phyloP scores from a whole-genome alignment of 2,113 vertebrate species.

The Hemibagrus wyckioides region DNA sequence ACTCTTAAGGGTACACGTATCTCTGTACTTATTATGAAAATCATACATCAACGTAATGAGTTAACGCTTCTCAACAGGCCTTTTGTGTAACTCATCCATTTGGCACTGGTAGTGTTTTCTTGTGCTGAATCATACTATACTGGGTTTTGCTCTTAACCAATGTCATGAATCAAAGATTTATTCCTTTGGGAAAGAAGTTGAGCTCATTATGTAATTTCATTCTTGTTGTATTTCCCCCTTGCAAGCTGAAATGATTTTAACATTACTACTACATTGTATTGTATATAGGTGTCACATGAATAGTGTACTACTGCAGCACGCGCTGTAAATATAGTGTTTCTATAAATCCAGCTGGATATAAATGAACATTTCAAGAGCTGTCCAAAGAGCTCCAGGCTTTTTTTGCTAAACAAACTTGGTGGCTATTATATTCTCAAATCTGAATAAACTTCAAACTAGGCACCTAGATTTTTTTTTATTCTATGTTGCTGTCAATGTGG shows the following conservation, averaged over 20 bases:
- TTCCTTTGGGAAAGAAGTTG: background rate
- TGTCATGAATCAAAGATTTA: background rate
- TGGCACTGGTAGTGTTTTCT: background rate
- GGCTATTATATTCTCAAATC: background rate
- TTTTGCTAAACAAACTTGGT: background rate
- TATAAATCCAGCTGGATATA: background rate
- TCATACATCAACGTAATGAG: background rate
- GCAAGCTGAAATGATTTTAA: background rate
- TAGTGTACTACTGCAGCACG: background rate
- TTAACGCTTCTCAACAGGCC: background rate
- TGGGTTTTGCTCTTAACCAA: background rate
- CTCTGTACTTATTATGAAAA: background rate
- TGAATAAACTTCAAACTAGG: slow-evolving; percentile 18
- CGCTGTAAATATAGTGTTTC: background rate
- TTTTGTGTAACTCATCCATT: background rate
- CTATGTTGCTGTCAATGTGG: background rate
- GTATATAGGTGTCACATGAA: background rate
- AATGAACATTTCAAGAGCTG: background rate
- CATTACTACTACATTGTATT: background rate
- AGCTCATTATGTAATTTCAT: background rate
- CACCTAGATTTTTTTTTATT: no score
- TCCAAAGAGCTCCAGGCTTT: background rate
- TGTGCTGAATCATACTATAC: background rate
- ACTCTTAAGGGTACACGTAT: background rate
- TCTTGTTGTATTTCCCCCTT: background rate